A percentile compares a stretch with the other conserved stretches of the same genome.
These are phyloP conservation scores for Acrocera orbiculus DNA, from an alignment of 2,888 invertebrate species.

Conservation along the genomic window DNA sequence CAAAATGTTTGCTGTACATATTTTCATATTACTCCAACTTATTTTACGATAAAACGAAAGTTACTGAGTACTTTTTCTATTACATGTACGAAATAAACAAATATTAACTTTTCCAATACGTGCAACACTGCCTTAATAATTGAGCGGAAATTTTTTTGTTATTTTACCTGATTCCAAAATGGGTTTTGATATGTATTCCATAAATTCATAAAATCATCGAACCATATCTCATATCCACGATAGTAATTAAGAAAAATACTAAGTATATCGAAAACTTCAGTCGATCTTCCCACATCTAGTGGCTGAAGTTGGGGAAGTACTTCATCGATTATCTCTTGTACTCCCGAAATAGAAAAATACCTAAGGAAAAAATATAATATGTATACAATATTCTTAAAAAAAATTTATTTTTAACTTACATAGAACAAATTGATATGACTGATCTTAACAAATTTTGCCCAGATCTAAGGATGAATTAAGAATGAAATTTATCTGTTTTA, in stretches of 20 bases:
- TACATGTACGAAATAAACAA: too few species aligned
- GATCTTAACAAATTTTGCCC: conserved; percentile 12
- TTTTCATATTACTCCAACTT: too few species aligned
- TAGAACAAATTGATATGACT: conserved; percentile 11
- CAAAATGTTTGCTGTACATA: too few species aligned
- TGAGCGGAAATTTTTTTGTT: conserved; percentile 3
- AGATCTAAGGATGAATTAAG: conserved; percentile 9
- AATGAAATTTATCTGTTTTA: too few species aligned
- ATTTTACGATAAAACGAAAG: too few species aligned
- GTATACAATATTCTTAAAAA: neutral
- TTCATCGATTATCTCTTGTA: conserved; percentile 72
- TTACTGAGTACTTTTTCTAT: too few species aligned
- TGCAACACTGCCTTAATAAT: too few species aligned
- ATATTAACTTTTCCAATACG: too few species aligned
- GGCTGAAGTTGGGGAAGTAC: conserved; percentile 65
- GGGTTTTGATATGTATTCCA: conserved; percentile 64
- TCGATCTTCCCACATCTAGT: conserved; percentile 38
- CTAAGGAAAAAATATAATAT: conserved; percentile 31
- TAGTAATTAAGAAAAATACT: conserved; percentile 53
- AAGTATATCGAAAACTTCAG: conserved; percentile 40
- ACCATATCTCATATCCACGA: conserved; percentile 58
- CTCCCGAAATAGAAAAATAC: conserved; percentile 55
- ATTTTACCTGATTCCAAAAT: conserved; percentile 21
- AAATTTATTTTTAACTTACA: conserved; percentile 9
- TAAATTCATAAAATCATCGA: conserved; percentile 56